Percentiles rank a stretch among this genome's conserved stretches.
phyloP scores from a whole-genome alignment of 2,797 vertebrate species.

The Taenioides sp. region DNA sequence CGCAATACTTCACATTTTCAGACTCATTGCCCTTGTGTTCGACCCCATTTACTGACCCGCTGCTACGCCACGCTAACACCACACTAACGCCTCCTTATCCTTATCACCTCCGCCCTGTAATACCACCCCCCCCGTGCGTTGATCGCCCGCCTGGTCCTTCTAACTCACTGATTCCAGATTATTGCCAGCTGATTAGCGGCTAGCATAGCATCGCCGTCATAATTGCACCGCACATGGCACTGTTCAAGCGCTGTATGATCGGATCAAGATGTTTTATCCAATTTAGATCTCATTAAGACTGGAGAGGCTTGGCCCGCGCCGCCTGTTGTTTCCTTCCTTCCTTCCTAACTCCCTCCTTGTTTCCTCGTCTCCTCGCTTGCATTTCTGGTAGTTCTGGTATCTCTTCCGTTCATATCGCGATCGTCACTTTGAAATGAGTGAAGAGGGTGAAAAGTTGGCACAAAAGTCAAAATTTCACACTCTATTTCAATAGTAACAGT shows the following conservation, averaged over 20 bases:
- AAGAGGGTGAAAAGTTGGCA: background rate
- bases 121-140: conserved; percentile 58
- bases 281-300: conserved; percentile 74
- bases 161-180: conserved; percentile 71
- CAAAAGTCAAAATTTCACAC: too few species aligned
- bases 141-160: conserved; percentile 63
- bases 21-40: background rate
- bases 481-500: too few species aligned
- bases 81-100: background rate
- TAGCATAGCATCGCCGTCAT: conserved; percentile 70
- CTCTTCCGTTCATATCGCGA: conserved; percentile 24
- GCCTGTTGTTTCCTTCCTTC: conserved; percentile 25
- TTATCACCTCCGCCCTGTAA: background rate
- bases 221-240: conserved; percentile 67
- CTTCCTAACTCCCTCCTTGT: background rate
- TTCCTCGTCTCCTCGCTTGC: conserved; percentile 24
- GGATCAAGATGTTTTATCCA: conserved; percentile 69
- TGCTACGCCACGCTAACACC: too few species aligned
- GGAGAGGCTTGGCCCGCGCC: conserved; percentile 56
- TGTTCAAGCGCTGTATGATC: conserved; percentile 57
- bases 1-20: background rate
- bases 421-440: conserved; percentile 24
- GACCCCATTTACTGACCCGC: background rate
- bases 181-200: conserved; percentile 74
- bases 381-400: conserved; percentile 19